Conservation (phyloP, 2,888 invertebrate genomes). For the Ferrisia virgata region DNA sequence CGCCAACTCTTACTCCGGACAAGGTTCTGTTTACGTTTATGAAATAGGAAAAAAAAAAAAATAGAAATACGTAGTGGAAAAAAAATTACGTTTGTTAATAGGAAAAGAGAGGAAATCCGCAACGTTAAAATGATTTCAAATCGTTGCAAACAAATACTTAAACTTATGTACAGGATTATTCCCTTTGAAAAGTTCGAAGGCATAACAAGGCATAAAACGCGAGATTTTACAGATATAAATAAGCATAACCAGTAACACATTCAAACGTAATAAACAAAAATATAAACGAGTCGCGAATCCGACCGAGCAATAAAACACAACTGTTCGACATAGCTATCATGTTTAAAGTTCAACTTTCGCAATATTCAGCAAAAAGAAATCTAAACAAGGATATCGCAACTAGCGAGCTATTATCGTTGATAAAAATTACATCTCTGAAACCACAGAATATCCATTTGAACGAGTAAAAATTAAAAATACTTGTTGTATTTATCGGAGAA, state of each 20-base stretch:
- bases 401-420: neutral
- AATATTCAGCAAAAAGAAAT: neutral
- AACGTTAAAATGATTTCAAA: too few species aligned
- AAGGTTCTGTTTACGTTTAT: neutral
- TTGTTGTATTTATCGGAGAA: too few species aligned
- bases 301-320: constrained; percentile 11
- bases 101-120: too few species aligned
- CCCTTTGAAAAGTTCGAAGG: too few species aligned
- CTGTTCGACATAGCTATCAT: neutral
- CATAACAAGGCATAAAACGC: too few species aligned
- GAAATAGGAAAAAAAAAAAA: too few species aligned
- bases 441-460: neutral
- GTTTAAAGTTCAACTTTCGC: neutral
- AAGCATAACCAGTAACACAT: neutral
- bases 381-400: neutral
- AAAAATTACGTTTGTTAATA: too few species aligned
- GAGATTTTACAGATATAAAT: neutral
- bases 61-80: too few species aligned
- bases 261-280: constrained; percentile 25
- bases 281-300: neutral
- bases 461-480: neutral
- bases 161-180: too few species aligned
- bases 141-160: too few species aligned
- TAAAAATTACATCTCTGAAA: neutral
- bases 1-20: neutral